phyloP scores from a whole-genome alignment of 1,140 invertebrate genomes.

The Penaeus vannamei region DNA sequence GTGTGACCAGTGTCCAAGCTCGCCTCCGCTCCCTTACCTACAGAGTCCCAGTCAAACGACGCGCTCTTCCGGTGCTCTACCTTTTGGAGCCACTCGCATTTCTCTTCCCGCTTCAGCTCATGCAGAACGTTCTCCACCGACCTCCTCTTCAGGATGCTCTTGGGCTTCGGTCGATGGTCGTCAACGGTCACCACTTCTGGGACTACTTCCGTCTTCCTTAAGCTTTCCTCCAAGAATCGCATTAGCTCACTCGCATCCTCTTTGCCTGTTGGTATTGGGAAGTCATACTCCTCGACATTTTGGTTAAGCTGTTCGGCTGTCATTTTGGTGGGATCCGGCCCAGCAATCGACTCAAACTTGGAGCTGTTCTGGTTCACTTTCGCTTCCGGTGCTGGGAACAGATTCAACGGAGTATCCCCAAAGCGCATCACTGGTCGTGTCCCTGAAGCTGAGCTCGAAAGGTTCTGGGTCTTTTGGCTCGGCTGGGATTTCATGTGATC shows the following conservation, averaged over 20 bases:
- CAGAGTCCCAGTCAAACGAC: constrained; percentile 61
- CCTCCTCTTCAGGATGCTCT: constrained; percentile 66
- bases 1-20: constrained; percentile 39
- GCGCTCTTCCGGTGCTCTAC: constrained; percentile 63
- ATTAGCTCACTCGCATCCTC: constrained; percentile 66
- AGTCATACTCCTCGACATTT: constrained; percentile 68
- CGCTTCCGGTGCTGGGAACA: constrained; percentile 43
- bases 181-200: constrained; percentile 62
- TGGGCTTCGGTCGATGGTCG: constrained; percentile 59
- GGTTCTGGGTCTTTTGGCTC: constrained; percentile 6
- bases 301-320: constrained; percentile 67
- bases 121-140: constrained; percentile 65
- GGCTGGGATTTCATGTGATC: background rate
- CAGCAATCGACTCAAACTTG: constrained; percentile 66
- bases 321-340: constrained; percentile 67
- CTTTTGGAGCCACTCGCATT: constrained; percentile 57
- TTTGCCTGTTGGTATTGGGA: constrained; percentile 66
- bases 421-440: constrained; percentile 61
- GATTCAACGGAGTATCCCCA: constrained; percentile 65
- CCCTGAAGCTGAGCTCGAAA: background rate
- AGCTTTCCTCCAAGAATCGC: constrained; percentile 63
- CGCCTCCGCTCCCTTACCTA: constrained; percentile 64
- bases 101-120: constrained; percentile 54
- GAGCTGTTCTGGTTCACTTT: constrained; percentile 54
- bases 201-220: constrained; percentile 59